Evolutionary conservation across 2,797 vertebrate genomes (phyloP).

Genomic region (Sebastes cheni): DNA sequence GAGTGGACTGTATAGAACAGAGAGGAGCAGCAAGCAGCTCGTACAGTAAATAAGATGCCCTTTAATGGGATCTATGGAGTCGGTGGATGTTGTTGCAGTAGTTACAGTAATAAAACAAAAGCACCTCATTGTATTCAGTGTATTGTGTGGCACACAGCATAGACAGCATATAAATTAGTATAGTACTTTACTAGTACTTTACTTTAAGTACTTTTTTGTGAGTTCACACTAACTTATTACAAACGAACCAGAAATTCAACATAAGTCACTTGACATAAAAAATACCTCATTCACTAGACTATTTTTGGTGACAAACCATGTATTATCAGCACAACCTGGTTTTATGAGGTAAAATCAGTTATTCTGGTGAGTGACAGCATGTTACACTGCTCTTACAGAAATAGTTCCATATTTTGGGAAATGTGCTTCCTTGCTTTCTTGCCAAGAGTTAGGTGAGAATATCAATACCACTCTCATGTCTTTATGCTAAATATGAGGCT

Average conservation of each 20-base stretch:
- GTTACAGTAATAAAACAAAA: neutral
- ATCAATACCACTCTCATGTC: too few species aligned
- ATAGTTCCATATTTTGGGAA: too few species aligned
- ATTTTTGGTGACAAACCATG: too few species aligned
- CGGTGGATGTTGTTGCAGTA: neutral
- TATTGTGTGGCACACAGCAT: neutral
- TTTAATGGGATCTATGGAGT: neutral
- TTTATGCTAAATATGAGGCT: too few species aligned
- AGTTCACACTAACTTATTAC: neutral
- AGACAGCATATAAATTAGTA: too few species aligned
- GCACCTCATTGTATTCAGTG: neutral
- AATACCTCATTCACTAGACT: neutral
- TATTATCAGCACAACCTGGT: neutral
- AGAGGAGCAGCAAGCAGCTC: neutral
- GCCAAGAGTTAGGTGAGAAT: too few species aligned
- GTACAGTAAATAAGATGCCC: neutral
- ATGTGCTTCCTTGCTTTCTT: too few species aligned
- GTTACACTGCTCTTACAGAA: neutral
- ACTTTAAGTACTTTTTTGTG: neutral
- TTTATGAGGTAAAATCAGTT: neutral
- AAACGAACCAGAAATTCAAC: neutral
- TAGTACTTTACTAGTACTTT: too few species aligned
- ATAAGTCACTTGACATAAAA: neutral
- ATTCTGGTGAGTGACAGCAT: neutral
- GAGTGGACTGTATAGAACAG: neutral